Evolutionary conservation across 2,797 vertebrate species (phyloP).

Genomic region (Gymnoscopelus microlampas): DNA sequence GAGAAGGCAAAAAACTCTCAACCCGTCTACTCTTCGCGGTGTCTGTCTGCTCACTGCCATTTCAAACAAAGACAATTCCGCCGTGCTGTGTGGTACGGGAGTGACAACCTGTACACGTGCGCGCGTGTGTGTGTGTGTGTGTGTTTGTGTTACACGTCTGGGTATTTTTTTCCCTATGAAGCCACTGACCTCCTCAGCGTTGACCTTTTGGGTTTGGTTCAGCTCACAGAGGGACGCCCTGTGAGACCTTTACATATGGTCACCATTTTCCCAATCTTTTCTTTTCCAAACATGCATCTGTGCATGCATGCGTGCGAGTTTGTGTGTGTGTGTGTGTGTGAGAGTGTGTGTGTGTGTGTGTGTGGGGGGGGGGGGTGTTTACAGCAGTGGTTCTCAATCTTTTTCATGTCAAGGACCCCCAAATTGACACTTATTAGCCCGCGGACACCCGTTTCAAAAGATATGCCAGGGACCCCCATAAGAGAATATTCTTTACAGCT

Average conservation of each 20-base stretch:
- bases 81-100: conserved; percentile 11
- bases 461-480: too few species aligned
- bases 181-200: not conserved
- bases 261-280: not conserved
- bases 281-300: not conserved
- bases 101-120: not conserved
- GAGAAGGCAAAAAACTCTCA: not conserved
- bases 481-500: too few species aligned
- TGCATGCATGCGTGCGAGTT: not conserved
- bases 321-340: too few species aligned
- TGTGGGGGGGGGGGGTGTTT: too few species aligned
- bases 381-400: too few species aligned
- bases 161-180: conserved; percentile 5
- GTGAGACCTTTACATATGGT: not conserved
- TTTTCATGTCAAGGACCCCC: too few species aligned
- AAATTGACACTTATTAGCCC: too few species aligned
- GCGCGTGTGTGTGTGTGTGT: not conserved
- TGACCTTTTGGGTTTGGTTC: not conserved
- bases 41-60: conserved; percentile 12
- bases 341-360: too few species aligned
- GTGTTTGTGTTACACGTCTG: conserved; percentile 12
- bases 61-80: conserved; percentile 39
- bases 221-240: not conserved
- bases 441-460: too few species aligned
- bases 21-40: conserved; percentile 16